A percentile compares a stretch with the other conserved stretches of the same genome.
Conservation (phyloP, 2,888 invertebrate genomes). For the Rambutsinella grinnellia region DNA sequence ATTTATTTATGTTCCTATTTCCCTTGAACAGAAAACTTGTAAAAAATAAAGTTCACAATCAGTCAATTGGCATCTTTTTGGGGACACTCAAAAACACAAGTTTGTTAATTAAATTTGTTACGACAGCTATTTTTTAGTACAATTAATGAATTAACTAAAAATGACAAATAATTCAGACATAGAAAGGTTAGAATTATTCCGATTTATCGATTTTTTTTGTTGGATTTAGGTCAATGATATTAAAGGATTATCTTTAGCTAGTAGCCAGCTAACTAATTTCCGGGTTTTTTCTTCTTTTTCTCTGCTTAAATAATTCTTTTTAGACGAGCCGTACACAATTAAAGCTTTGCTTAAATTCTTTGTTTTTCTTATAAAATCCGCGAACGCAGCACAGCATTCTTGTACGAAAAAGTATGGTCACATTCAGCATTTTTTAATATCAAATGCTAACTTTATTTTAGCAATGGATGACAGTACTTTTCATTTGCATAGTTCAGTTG, state of each 20-base stretch:
- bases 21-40: too few species aligned
- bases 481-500: constrained; percentile 7
- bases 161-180: not conserved
- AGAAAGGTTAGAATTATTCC: not conserved
- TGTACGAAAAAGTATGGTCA: constrained; percentile 37
- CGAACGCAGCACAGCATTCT: not conserved
- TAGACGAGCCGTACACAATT: constrained; percentile 14
- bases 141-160: constrained; percentile 5
- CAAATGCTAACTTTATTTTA: constrained; percentile 31
- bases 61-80: too few species aligned
- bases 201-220: not conserved
- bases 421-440: constrained; percentile 28
- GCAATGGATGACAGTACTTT: constrained; percentile 4
- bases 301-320: too few species aligned
- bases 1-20: too few species aligned
- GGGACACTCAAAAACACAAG: not conserved
- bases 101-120: not conserved
- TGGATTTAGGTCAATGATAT: constrained; percentile 8
- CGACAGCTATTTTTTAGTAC: not conserved
- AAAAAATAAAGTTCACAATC: too few species aligned
- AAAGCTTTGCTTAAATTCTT: not conserved
- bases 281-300: too few species aligned
- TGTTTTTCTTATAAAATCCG: not conserved
- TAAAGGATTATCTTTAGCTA: constrained; percentile 27
- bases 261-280: constrained; percentile 48